These are phyloP conservation scores for Pollenia griseotomentosa DNA, from an alignment of 2,888 invertebrate species.

Conservation along the genomic window DNA sequence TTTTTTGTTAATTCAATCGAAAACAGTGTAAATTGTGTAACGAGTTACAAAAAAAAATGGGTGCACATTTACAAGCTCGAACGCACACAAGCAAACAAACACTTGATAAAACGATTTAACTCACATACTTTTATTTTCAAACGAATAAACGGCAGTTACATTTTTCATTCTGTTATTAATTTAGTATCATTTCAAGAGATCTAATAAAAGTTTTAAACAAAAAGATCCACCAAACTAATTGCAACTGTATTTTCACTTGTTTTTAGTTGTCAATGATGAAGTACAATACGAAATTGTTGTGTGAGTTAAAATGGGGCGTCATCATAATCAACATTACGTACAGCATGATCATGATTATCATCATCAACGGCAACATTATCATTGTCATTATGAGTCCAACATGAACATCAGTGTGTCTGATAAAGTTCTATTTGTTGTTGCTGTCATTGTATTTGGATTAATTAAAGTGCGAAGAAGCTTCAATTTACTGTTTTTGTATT, in stretches of 20 bases:
- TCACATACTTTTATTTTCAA: constrained; percentile 32
- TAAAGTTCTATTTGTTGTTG: constrained; percentile 67
- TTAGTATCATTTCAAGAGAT: constrained; percentile 52
- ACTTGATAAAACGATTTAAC: constrained; percentile 28
- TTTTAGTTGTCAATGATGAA: constrained; percentile 32
- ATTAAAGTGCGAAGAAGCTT: constrained; percentile 70
- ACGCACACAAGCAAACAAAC: not conserved
- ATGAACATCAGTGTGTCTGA: constrained; percentile 32
- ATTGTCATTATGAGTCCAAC: constrained; percentile 25
- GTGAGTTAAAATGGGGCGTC: constrained; percentile 51
- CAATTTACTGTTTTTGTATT: constrained; percentile 28
- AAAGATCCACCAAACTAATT: constrained; percentile 8
- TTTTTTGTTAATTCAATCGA: not conserved
- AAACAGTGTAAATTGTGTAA: constrained; percentile 33
- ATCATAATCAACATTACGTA: constrained; percentile 20
- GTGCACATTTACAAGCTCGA: constrained; percentile 15
- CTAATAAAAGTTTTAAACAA: constrained; percentile 39
- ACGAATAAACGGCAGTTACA: constrained; percentile 27
- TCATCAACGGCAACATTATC: not conserved
- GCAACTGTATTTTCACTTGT: not conserved
- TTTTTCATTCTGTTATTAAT: constrained; percentile 50
- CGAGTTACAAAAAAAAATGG: constrained; percentile 13
- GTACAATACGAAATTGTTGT: constrained; percentile 33
- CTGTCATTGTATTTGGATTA: constrained; percentile 60
- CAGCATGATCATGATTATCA: constrained; percentile 5